A percentile compares a stretch with the other conserved stretches of the same genome.
Conservation (phyloP, 1,140 invertebrate species). For the Hesperophylax magnus region DNA sequence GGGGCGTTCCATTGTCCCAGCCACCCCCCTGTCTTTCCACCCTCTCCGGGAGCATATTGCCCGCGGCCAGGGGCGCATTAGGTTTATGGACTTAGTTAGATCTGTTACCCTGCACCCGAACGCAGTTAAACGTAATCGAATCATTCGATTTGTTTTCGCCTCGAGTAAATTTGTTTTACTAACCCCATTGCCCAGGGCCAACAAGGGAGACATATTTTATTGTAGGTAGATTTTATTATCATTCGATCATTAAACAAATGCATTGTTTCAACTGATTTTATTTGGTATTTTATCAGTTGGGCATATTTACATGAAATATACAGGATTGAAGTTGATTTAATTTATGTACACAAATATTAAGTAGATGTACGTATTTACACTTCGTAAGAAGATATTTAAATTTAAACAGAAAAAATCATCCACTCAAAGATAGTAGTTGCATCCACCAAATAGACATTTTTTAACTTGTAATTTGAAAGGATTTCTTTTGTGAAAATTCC, state of each 20-base stretch:
- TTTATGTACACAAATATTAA: no score
- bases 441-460: no score
- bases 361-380: no score
- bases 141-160: constrained; percentile 58
- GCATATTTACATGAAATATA: no score
- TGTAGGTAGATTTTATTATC: constrained; percentile 2
- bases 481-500: no score
- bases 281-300: no score
- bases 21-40: background rate
- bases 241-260: background rate
- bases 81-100: background rate
- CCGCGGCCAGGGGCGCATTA: constrained; percentile 27
- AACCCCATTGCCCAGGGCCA: constrained; percentile 44
- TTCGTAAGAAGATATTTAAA: no score
- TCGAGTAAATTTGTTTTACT: constrained; percentile 57
- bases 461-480: no score
- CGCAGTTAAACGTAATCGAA: constrained; percentile 53
- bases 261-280: no score
- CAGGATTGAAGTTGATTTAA: no score
- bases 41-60: constrained; percentile 13
- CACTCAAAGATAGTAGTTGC: no score
- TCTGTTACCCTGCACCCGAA: constrained; percentile 22
- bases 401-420: no score
- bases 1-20: constrained; percentile 11
- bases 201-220: constrained; percentile 30